These are phyloP conservation scores for Campoplex capitator DNA, from an alignment of 2,888 invertebrate species.

Conservation along the genomic window DNA sequence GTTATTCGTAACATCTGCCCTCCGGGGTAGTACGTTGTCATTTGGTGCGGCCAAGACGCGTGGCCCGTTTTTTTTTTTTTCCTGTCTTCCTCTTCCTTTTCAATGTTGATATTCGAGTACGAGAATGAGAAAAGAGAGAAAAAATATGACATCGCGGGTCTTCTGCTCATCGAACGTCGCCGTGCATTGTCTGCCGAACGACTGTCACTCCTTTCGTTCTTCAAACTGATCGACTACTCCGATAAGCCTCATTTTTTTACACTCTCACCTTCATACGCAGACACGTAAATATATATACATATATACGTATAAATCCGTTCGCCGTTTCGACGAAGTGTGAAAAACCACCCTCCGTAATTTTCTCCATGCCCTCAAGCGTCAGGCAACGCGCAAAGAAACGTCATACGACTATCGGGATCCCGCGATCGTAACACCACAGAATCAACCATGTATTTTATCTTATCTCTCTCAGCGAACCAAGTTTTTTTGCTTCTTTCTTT, in stretches of 20 bases:
- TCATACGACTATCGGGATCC: slow-evolving; percentile 39
- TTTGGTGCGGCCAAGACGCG: slow-evolving; percentile 74
- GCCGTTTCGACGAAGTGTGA: slow-evolving; percentile 54
- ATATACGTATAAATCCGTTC: background rate
- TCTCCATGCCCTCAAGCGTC: background rate
- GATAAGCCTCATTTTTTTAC: slow-evolving; percentile 59
- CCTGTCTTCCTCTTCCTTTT: slow-evolving; percentile 51
- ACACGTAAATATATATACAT: background rate
- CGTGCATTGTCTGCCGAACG: slow-evolving; percentile 52
- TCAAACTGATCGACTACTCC: slow-evolving; percentile 59
- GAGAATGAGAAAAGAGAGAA: slow-evolving; percentile 18
- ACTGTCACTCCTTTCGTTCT: slow-evolving; percentile 65
- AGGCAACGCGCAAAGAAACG: slow-evolving; percentile 26
- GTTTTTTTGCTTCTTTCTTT: slow-evolving; percentile 40
- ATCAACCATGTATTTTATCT: slow-evolving; percentile 35
- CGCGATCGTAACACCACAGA: slow-evolving; percentile 30
- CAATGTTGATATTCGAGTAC: slow-evolving; percentile 21
- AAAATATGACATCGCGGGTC: slow-evolving; percentile 26
- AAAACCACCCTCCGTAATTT: slow-evolving; percentile 52
- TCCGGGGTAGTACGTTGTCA: slow-evolving; percentile 75
- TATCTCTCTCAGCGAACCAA: slow-evolving; percentile 32
- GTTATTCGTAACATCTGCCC: slow-evolving; percentile 83
- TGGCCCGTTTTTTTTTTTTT: slow-evolving; percentile 72
- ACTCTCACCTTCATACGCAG: slow-evolving; percentile 18
- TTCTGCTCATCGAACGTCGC: slow-evolving; percentile 42